phyloP scores from a whole-genome alignment of 2,113 vertebrate genomes.

The Ammospiza nelsoni region DNA sequence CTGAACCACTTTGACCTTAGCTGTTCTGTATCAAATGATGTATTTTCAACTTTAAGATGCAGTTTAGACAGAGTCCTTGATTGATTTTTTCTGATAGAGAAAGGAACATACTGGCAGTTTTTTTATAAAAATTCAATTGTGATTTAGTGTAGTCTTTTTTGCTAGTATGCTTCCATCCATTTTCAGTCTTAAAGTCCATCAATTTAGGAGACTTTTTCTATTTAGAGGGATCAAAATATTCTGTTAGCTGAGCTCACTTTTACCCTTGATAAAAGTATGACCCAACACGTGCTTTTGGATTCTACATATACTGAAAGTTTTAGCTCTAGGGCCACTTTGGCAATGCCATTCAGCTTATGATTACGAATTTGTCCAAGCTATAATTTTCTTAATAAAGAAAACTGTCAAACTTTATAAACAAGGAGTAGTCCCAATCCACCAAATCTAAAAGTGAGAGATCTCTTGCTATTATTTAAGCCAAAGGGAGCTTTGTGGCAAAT shows the following conservation, averaged over 20 bases:
- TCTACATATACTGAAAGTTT: neutral
- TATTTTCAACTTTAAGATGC: neutral
- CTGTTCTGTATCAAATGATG: neutral
- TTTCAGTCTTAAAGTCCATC: slow-evolving; percentile 1
- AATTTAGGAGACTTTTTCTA: neutral
- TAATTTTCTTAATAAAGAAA: slow-evolving; percentile 41
- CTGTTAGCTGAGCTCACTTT: neutral
- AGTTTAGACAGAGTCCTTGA: slow-evolving; percentile 20
- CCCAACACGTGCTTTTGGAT: neutral
- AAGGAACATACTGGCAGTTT: neutral
- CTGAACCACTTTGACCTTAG: neutral
- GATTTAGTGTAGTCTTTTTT: slow-evolving; percentile 16
- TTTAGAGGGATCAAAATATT: neutral
- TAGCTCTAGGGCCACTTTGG: neutral
- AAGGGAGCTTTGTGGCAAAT: slow-evolving; percentile 58
- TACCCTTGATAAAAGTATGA: neutral
- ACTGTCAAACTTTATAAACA: slow-evolving; percentile 35
- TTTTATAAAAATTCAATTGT: slow-evolving; percentile 13
- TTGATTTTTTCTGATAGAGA: neutral
- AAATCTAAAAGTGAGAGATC: slow-evolving; percentile 42
- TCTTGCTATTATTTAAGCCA: neutral
- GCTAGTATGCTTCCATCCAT: neutral
- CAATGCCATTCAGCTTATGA: neutral
- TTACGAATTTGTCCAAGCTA: slow-evolving; percentile 4
- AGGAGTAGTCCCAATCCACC: slow-evolving; percentile 9